These are phyloP conservation scores for Andricus curvator DNA, from an alignment of 2,888 invertebrate species.

Conservation along the genomic window DNA sequence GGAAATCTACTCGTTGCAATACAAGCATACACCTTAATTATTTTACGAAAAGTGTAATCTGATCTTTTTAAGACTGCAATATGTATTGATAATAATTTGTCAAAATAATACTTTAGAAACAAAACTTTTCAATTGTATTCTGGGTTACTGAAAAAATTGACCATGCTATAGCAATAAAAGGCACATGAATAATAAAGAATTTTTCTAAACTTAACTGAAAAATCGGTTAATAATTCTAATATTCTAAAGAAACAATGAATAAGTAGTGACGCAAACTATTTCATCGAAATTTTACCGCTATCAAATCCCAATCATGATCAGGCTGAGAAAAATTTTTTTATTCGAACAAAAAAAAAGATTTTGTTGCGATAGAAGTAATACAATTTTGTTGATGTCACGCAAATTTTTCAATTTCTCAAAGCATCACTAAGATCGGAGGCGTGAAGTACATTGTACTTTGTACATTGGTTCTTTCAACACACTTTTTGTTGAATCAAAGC, in stretches of 20 bases:
- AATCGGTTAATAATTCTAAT: background rate
- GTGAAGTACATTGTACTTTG: too few species aligned
- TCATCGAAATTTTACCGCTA: background rate
- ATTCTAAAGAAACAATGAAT: background rate
- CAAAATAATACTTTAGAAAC: background rate
- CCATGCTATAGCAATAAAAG: background rate
- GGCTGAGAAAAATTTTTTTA: background rate
- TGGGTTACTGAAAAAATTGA: background rate
- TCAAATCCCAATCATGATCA: background rate
- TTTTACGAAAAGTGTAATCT: background rate
- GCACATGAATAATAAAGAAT: conserved; percentile 16
- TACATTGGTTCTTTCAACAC: too few species aligned
- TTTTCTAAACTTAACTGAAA: background rate
- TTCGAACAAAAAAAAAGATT: too few species aligned
- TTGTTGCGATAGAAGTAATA: too few species aligned
- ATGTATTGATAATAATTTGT: background rate
- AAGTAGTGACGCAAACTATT: background rate
- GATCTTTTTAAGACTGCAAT: background rate
- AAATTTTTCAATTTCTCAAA: too few species aligned
- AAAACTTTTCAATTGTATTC: background rate
- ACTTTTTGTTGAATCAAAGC: too few species aligned
- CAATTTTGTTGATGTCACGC: too few species aligned
- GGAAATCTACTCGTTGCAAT: background rate
- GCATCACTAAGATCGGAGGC: too few species aligned
- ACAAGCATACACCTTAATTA: background rate